Percentiles rank a stretch among this genome's conserved stretches.
Conservation (phyloP, 2,888 invertebrate species). For the Thera obeliscata region DNA sequence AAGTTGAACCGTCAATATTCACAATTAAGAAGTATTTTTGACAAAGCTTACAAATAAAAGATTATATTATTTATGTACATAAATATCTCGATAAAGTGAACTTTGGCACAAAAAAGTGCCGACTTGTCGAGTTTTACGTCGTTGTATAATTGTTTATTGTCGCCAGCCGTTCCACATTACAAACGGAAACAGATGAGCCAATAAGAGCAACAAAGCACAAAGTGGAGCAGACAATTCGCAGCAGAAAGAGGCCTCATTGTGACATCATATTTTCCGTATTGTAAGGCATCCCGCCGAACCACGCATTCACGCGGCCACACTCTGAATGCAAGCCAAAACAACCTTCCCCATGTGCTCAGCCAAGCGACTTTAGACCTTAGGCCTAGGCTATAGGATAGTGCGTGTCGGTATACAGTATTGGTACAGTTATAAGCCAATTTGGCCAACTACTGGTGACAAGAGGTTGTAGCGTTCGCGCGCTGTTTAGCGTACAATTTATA, state of each 20-base stretch:
- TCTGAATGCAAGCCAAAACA: conserved; percentile 37
- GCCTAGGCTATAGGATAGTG: conserved; percentile 5
- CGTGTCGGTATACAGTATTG: conserved; percentile 11
- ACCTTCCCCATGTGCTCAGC: conserved; percentile 3
- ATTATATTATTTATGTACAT: too few relatives aligned
- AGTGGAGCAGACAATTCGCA: conserved; percentile 16
- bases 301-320: conserved; percentile 31
- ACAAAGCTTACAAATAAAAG: too few relatives aligned
- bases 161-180: background rate
- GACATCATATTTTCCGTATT: conserved; percentile 33
- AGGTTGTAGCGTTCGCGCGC: conserved; percentile 53
- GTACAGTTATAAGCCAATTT: conserved; percentile 57
- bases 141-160: background rate
- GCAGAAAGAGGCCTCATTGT: conserved; percentile 19
- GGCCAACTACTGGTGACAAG: conserved; percentile 56
- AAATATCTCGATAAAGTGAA: too few relatives aligned
- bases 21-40: too few relatives aligned
- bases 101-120: too few relatives aligned
- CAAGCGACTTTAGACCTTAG: conserved; percentile 31
- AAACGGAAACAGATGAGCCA: conserved; percentile 3
- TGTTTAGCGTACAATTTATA: conserved; percentile 53
- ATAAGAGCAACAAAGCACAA: conserved; percentile 14
- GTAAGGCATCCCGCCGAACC: conserved; percentile 29
- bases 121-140: background rate
- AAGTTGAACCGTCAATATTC: too few relatives aligned